phyloP scores from a whole-genome alignment of 2,113 vertebrate species.

The Ochotona princeps region DNA sequence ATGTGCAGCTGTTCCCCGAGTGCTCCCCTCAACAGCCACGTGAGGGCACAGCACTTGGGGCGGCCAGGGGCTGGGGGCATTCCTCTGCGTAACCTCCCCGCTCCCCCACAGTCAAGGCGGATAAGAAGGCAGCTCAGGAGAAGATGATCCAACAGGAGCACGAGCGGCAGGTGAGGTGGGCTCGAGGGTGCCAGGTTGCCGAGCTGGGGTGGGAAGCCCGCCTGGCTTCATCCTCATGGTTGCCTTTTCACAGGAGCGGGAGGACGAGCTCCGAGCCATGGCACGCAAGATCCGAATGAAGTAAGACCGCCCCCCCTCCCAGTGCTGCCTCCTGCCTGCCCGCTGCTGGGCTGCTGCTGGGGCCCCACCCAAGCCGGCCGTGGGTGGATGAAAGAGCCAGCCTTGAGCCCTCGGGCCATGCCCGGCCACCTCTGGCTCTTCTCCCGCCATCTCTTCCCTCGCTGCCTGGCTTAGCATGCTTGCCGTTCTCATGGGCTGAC shows the following conservation, averaged over 20 bases:
- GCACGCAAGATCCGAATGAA: constrained; percentile 97
- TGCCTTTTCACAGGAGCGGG: constrained; percentile 89
- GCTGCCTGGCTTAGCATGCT: background rate
- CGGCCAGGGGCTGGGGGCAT: no score
- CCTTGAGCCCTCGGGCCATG: no score
- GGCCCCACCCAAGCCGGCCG: background rate
- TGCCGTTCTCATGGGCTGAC: background rate
- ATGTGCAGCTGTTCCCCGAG: constrained; percentile 69
- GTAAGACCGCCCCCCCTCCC: constrained; percentile 83
- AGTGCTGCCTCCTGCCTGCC: no score
- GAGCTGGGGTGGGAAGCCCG: accelerated
- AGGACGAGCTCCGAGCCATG: constrained; percentile 96
- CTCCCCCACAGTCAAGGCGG: constrained; percentile 91
- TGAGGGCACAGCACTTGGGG: no score
- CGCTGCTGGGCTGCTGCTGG: background rate
- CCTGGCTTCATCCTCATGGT: background rate
- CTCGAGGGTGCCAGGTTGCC: accelerated
- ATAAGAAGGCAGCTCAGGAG: constrained; percentile 95
- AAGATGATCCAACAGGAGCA: constrained; percentile 95
- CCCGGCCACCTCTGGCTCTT: background rate
- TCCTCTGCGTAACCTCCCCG: no score
- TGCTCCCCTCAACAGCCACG: no score
- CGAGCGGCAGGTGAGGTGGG: constrained; percentile 88
- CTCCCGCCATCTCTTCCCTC: background rate
- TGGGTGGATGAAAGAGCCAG: no score